A percentile compares a stretch with the other conserved stretches of the same genome.
Conservation (phyloP, 2,113 vertebrate genomes). For the Kryptolebias marmoratus region DNA sequence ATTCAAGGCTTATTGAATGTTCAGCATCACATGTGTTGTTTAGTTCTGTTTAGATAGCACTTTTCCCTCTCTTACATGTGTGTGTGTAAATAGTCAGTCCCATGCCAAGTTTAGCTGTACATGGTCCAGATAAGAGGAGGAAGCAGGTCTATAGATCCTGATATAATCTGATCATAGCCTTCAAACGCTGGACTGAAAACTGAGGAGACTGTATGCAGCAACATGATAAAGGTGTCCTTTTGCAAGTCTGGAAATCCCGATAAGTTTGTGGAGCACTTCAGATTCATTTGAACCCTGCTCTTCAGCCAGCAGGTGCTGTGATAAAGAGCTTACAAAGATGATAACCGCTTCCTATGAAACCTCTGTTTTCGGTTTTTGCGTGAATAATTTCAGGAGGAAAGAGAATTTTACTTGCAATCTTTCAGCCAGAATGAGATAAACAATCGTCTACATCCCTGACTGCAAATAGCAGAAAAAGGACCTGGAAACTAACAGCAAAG, state of each 20-base stretch:
- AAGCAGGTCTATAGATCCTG: constrained; percentile 1
- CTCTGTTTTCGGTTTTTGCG: constrained; percentile 20
- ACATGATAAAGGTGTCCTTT: constrained; percentile 37
- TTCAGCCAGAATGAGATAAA: background rate
- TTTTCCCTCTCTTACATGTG: constrained; percentile 3
- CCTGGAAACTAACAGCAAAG: constrained; percentile 27
- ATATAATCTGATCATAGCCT: constrained; percentile 24
- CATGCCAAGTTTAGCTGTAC: constrained; percentile 34
- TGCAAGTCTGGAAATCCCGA: constrained; percentile 10
- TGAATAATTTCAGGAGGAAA: constrained; percentile 6
- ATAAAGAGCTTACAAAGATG: constrained; percentile 27
- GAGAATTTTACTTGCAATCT: constrained; percentile 15
- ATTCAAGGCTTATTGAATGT: constrained; percentile 11
- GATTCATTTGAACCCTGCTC: constrained; percentile 21
- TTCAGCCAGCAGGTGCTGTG: constrained; percentile 38
- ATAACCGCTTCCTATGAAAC: constrained; percentile 16
- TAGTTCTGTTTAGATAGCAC: constrained; percentile 36
- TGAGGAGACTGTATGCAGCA: background rate
- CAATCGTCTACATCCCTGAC: background rate
- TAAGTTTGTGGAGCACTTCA: constrained; percentile 16
- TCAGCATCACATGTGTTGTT: background rate
- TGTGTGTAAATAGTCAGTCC: constrained; percentile 16
- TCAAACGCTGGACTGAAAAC: constrained; percentile 17
- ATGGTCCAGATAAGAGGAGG: constrained; percentile 16
- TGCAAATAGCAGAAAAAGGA: constrained; percentile 10